Conservation (phyloP, 2,797 vertebrate genomes). For the Astyanax mexicanus region DNA sequence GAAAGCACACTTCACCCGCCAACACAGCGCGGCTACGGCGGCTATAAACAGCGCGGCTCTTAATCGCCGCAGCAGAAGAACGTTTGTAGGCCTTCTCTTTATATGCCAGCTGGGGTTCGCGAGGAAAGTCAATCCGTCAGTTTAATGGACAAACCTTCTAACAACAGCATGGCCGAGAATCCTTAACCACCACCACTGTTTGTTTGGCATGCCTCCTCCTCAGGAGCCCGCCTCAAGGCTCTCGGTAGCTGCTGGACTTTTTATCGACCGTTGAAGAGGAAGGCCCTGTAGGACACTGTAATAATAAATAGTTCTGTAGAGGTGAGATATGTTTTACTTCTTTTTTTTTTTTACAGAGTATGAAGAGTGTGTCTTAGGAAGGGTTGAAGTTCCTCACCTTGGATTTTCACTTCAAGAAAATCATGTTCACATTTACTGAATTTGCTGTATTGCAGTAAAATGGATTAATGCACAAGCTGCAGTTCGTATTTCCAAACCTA, state of each 20-base stretch:
- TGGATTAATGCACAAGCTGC: too few species aligned
- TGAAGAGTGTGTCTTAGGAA: neutral
- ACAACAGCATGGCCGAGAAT: neutral
- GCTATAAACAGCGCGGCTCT: slow-evolving; percentile 25
- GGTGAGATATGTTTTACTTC: too few species aligned
- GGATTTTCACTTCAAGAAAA: neutral
- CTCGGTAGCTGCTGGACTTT: neutral
- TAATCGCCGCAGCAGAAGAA: neutral
- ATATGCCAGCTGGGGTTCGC: slow-evolving; percentile 27
- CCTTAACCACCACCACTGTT: neutral
- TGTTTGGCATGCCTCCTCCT: slow-evolving; percentile 12
- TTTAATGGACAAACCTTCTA: slow-evolving; percentile 9
- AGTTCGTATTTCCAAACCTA: too few species aligned
- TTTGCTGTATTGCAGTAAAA: neutral
- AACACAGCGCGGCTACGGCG: slow-evolving; percentile 1
- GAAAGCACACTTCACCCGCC: slow-evolving; percentile 10
- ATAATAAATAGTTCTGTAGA: neutral
- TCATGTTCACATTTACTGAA: neutral
- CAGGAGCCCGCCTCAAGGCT: slow-evolving; percentile 2
- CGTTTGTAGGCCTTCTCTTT: slow-evolving; percentile 25
- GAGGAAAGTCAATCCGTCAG: slow-evolving; percentile 25
- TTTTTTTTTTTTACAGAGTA: neutral
- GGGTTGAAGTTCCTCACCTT: neutral
- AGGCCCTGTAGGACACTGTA: neutral
- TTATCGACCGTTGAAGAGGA: neutral